Evolutionary conservation across 2,888 invertebrate genomes (phyloP).

Genomic region (Amiota minor): DNA sequence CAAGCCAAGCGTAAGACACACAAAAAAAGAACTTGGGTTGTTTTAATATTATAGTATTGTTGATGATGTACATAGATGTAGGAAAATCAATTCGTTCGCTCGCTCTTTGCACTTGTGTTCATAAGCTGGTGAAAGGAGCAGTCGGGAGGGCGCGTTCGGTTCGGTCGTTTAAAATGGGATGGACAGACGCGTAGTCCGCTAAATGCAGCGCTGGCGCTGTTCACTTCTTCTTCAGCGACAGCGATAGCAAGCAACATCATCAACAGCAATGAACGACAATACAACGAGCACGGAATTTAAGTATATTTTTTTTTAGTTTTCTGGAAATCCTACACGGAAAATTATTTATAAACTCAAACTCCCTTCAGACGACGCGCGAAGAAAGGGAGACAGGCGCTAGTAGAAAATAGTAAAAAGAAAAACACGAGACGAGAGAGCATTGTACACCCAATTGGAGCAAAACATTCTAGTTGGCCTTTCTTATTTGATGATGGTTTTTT

Average conservation of each 20-base stretch:
- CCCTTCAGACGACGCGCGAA: slow-evolving; percentile 49
- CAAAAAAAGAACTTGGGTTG: slow-evolving; percentile 16
- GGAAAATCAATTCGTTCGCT: slow-evolving; percentile 62
- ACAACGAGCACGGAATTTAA: slow-evolving; percentile 22
- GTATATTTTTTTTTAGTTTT: slow-evolving; percentile 45
- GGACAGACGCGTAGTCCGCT: neutral
- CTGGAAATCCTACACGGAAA: slow-evolving; percentile 58
- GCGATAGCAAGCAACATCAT: too few relatives aligned
- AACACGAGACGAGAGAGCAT: slow-evolving; percentile 60
- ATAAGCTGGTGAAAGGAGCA: slow-evolving; percentile 44
- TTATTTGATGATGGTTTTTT: slow-evolving; percentile 48
- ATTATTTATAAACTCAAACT: slow-evolving; percentile 70
- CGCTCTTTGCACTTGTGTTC: slow-evolving; percentile 61
- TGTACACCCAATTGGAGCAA: slow-evolving; percentile 62
- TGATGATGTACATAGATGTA: neutral
- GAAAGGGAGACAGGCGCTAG: slow-evolving; percentile 41
- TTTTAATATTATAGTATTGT: neutral
- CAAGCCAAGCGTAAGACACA: neutral
- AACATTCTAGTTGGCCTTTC: slow-evolving; percentile 60
- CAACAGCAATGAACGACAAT: too few relatives aligned
- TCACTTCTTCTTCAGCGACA: slow-evolving; percentile 23
- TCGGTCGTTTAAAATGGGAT: neutral
- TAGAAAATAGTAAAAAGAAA: slow-evolving; percentile 40
- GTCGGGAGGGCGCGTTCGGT: slow-evolving; percentile 55
- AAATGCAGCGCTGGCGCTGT: slow-evolving; percentile 14